Percentiles rank a stretch among this genome's conserved stretches.
Evolutionary conservation across 2,888 invertebrate genomes (phyloP).

Genomic region (Rhagonycha lutea): DNA sequence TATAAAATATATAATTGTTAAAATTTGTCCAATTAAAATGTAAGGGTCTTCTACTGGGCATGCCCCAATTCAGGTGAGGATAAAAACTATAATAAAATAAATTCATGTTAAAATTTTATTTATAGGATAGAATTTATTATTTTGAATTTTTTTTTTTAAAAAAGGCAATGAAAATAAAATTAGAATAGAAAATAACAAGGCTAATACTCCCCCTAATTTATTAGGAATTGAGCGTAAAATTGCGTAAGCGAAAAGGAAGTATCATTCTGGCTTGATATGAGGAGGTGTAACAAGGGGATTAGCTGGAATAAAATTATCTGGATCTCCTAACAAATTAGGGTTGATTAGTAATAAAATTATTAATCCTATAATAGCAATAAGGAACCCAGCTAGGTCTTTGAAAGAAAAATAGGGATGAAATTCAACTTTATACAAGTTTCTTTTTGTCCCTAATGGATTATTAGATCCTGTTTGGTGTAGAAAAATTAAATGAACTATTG

Average conservation of each 20-base stretch:
- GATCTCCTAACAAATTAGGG: slow-evolving; percentile 68
- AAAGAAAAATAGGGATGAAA: slow-evolving; percentile 69
- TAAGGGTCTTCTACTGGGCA: slow-evolving; percentile 71
- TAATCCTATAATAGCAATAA: slow-evolving; percentile 61
- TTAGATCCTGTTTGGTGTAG: slow-evolving; percentile 71
- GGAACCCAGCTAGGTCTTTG: slow-evolving; percentile 67
- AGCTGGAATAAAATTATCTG: slow-evolving; percentile 75
- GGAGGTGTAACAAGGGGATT: slow-evolving; percentile 73
- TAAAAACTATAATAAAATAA: slow-evolving; percentile 59
- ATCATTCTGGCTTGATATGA: slow-evolving; percentile 85
- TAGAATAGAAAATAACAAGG: slow-evolving; percentile 67
- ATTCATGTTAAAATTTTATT: slow-evolving; percentile 66
- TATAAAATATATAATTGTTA: slow-evolving; percentile 63
- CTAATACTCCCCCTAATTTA: slow-evolving; percentile 77
- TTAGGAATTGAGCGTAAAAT: slow-evolving; percentile 81
- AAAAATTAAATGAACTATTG: slow-evolving; percentile 68
- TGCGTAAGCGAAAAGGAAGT: slow-evolving; percentile 81
- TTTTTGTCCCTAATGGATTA: slow-evolving; percentile 68
- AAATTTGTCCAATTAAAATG: slow-evolving; percentile 63
- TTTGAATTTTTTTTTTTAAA: slow-evolving; percentile 61
- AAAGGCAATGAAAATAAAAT: slow-evolving; percentile 68
- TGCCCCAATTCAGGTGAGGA: slow-evolving; percentile 75
- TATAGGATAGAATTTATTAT: slow-evolving; percentile 64
- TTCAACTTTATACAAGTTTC: slow-evolving; percentile 69
- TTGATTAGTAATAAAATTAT: slow-evolving; percentile 58